Conservation (phyloP, 2,113 vertebrate species). For the Pandion haliaetus region DNA sequence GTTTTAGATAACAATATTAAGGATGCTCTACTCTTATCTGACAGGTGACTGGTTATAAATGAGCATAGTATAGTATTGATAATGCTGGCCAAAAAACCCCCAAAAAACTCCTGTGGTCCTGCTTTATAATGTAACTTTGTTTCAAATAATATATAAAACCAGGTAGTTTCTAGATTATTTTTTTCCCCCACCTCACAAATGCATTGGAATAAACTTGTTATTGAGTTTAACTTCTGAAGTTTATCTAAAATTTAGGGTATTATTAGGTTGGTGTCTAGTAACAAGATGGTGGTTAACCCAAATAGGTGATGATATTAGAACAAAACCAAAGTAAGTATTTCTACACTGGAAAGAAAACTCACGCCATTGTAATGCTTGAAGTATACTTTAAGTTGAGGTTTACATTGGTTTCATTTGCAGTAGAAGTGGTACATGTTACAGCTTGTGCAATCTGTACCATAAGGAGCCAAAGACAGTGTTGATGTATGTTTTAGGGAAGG, state of each 20-base stretch:
- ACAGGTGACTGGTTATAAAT: background rate
- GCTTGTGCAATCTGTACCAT: background rate
- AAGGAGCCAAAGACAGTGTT: background rate
- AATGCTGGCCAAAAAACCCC: background rate
- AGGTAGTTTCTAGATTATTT: accelerated
- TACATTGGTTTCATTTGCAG: accelerated
- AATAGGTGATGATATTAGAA: background rate
- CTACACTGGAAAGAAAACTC: background rate
- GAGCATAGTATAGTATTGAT: background rate
- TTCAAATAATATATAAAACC: background rate
- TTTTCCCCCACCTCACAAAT: accelerated
- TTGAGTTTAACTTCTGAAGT: background rate
- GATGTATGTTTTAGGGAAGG: background rate
- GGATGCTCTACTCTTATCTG: background rate
- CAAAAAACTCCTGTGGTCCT: background rate
- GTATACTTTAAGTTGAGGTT: background rate
- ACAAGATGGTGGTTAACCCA: background rate
- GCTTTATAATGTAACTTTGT: background rate
- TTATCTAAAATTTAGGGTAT: background rate
- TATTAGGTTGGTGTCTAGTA: too few species aligned
- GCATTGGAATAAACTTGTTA: background rate
- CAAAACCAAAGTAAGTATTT: background rate
- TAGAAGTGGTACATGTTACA: background rate
- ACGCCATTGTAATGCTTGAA: accelerated
- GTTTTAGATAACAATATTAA: background rate